Percentiles rank a stretch among this genome's conserved stretches.
phyloP scores from a whole-genome alignment of 1,140 invertebrate species.

The Myzus persicae region DNA sequence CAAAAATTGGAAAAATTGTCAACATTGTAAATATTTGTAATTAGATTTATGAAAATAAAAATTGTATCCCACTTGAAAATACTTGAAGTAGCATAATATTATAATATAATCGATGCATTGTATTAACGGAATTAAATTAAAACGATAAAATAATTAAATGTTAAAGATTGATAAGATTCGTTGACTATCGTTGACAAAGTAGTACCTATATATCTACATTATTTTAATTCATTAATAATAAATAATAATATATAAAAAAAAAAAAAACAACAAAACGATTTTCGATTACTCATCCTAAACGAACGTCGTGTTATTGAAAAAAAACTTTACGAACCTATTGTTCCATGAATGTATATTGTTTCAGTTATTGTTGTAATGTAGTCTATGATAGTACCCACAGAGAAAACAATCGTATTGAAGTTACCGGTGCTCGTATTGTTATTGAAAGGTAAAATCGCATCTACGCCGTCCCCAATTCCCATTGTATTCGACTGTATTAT shows the following conservation, averaged over 20 bases:
- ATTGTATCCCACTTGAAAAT: not conserved
- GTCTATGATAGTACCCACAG: not conserved
- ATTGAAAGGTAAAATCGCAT: not conserved
- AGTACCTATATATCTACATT: not conserved
- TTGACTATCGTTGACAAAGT: not conserved
- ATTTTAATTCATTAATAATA: constrained; percentile 12
- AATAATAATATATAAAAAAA: not conserved
- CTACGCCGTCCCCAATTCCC: not conserved
- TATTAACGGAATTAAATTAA: not conserved
- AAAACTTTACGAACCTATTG: not conserved
- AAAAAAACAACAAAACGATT: not conserved
- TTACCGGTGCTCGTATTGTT: not conserved
- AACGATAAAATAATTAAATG: not conserved
- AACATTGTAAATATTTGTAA: not conserved
- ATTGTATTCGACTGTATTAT: not conserved
- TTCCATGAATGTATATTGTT: not conserved
- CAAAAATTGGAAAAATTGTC: not conserved
- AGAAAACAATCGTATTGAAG: not conserved
- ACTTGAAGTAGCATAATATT: not conserved
- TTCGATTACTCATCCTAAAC: not conserved
- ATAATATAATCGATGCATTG: not conserved
- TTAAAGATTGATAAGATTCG: not conserved
- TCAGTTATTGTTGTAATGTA: not conserved
- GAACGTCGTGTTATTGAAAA: not conserved
- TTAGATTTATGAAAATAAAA: not conserved